A percentile compares a stretch with the other conserved stretches of the same genome.
These are phyloP conservation scores for Phania funesta DNA, from an alignment of 2,888 invertebrate species.

Conservation along the genomic window DNA sequence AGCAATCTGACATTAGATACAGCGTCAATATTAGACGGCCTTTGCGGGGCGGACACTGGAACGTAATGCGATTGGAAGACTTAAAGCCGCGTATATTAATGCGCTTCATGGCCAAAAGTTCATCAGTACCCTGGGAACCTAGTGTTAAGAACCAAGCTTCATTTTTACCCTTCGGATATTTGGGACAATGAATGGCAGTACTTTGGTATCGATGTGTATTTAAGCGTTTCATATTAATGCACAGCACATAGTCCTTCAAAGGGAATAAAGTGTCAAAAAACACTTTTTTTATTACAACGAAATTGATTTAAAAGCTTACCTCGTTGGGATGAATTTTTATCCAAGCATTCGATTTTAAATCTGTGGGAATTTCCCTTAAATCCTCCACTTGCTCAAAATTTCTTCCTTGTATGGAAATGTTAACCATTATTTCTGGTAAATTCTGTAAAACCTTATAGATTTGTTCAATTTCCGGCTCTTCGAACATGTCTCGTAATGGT, in stretches of 20 bases:
- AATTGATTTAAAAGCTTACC: constrained; percentile 75
- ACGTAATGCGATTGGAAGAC: constrained; percentile 82
- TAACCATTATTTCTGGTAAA: constrained; percentile 84
- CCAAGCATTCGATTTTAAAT: constrained; percentile 81
- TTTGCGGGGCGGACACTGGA: constrained; percentile 84
- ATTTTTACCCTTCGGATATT: constrained; percentile 95
- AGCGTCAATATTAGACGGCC: constrained; percentile 89
- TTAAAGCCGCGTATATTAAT: constrained; percentile 82
- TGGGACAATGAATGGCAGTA: constrained; percentile 87
- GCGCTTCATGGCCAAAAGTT: constrained; percentile 91
- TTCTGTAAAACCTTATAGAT: constrained; percentile 83
- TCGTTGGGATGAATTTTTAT: constrained; percentile 85
- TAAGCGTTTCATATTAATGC: constrained; percentile 82
- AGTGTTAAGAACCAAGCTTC: constrained; percentile 97
- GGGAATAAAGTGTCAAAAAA: not conserved
- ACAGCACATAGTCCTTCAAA: constrained; percentile 85
- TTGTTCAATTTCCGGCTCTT: constrained; percentile 86
- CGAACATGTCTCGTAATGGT: constrained; percentile 84
- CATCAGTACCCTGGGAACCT: constrained; percentile 86
- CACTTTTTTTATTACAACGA: not conserved
- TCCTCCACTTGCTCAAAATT: constrained; percentile 76
- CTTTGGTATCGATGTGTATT: constrained; percentile 80
- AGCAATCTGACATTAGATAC: constrained; percentile 94
- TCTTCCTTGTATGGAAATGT: constrained; percentile 83
- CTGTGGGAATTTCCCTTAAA: constrained; percentile 77